These are phyloP conservation scores for Drosophila nr. perissopoda DNA, from an alignment of 2,888 invertebrate genomes.

Conservation along the genomic window DNA sequence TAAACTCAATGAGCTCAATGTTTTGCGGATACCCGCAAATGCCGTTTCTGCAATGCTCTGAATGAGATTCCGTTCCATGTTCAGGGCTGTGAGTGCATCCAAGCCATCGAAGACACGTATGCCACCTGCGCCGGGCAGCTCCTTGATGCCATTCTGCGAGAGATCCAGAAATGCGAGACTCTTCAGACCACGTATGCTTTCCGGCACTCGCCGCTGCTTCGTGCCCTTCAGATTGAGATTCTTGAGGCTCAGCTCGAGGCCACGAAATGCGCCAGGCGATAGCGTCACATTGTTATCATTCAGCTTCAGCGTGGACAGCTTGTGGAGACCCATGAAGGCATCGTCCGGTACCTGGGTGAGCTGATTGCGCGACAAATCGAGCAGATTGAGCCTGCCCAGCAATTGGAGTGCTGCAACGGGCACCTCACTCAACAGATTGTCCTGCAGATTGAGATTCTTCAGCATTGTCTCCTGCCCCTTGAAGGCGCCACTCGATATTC, in stretches of 20 bases:
- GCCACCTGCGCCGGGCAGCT: conserved; percentile 90
- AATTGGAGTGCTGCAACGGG: conserved; percentile 90
- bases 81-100: conserved; percentile 91
- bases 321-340: conserved; percentile 90
- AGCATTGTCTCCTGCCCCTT: conserved; percentile 92
- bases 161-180: conserved; percentile 95
- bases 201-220: conserved; percentile 91
- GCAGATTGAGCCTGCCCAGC: conserved; percentile 89
- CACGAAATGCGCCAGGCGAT: conserved; percentile 89
- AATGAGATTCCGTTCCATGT: conserved; percentile 94
- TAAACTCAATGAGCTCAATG: conserved; percentile 94
- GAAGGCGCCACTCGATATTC: conserved; percentile 91
- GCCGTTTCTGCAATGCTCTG: conserved; percentile 91
- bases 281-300: conserved; percentile 95
- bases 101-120: conserved; percentile 90
- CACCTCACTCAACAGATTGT: conserved; percentile 92
- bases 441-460: conserved; percentile 93
- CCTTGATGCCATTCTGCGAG: conserved; percentile 94
- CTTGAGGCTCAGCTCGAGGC: conserved; percentile 92
- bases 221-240: conserved; percentile 96
- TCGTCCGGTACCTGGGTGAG: conserved; percentile 90
- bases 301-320: conserved; percentile 92
- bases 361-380: conserved; percentile 94
- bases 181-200: conserved; percentile 90
- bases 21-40: conserved; percentile 92